phyloP scores from a whole-genome alignment of 2,888 invertebrate genomes.

The Seira ritae region DNA sequence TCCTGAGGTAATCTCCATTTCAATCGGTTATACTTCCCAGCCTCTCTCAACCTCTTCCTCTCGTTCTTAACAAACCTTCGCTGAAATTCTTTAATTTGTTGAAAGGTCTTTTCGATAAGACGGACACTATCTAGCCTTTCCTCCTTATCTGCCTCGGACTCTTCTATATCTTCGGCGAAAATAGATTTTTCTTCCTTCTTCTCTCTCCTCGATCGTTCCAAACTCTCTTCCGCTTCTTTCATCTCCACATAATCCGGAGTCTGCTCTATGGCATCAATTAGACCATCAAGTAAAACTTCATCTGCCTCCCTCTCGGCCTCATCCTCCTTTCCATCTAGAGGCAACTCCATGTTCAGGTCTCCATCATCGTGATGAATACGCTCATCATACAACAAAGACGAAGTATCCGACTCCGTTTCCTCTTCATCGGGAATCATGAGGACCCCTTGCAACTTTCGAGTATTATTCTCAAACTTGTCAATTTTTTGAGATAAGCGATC shows the following conservation, averaged over 20 bases:
- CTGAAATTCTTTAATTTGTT: conserved; percentile 50
- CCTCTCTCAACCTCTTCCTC: conserved; percentile 42
- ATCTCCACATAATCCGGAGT: conserved; percentile 35
- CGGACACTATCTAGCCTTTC: conserved; percentile 10
- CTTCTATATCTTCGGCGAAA: too few species aligned
- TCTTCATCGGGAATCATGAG: conserved; percentile 65
- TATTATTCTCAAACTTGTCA: conserved; percentile 72
- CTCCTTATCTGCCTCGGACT: neutral
- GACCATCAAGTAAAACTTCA: conserved; percentile 29
- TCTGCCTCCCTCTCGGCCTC: conserved; percentile 39
- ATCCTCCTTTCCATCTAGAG: conserved; percentile 13
- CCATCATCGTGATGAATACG: conserved; percentile 36
- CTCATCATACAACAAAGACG: conserved; percentile 32
- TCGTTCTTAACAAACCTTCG: conserved; percentile 44
- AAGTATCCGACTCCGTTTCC: conserved; percentile 18
- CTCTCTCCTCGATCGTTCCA: conserved; percentile 19
- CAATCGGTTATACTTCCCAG: conserved; percentile 25
- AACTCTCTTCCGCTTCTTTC: conserved; percentile 21
- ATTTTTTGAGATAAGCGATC: conserved; percentile 70
- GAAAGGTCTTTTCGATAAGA: conserved; percentile 2
- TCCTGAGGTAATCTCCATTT: conserved; percentile 39
- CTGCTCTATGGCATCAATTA: conserved; percentile 62
- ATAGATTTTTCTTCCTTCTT: conserved; percentile 3
- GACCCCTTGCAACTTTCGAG: conserved; percentile 71
- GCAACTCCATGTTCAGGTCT: neutral